Percentiles rank a stretch among this genome's conserved stretches.
Conservation (phyloP, 1,140 invertebrate species). For the Temnothorax longispinosus region DNA sequence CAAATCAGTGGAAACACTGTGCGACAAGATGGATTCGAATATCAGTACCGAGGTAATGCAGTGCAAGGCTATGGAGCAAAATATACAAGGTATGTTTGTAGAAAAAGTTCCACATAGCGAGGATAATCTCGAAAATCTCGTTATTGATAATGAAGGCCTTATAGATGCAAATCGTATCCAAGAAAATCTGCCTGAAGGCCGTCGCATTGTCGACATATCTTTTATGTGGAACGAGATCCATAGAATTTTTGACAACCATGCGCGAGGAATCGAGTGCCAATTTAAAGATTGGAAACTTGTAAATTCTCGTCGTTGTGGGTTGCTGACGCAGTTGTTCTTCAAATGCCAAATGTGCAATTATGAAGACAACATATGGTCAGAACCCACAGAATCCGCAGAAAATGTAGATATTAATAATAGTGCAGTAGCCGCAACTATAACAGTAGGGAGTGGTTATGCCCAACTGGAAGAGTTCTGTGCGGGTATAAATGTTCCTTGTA, state of each 20-base stretch:
- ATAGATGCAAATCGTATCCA: background rate
- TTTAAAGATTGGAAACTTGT: background rate
- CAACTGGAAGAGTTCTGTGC: too few relatives aligned
- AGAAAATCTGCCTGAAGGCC: background rate
- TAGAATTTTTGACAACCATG: background rate
- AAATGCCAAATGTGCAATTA: background rate
- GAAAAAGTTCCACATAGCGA: background rate
- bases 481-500: too few relatives aligned
- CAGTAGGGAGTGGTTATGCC: too few relatives aligned
- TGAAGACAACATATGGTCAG: background rate
- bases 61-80: too few relatives aligned
- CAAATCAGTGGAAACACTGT: too few relatives aligned
- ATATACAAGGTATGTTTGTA: too few relatives aligned
- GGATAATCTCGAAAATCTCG: background rate
- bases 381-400: too few relatives aligned
- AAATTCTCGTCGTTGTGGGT: background rate
- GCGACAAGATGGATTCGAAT: too few relatives aligned
- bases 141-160: background rate
- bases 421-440: too few relatives aligned
- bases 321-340: background rate
- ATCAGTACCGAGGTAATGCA: too few relatives aligned
- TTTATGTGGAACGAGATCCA: background rate
- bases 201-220: background rate
- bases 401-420: too few relatives aligned
- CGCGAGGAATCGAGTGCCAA: background rate